Evolutionary conservation across 1,140 invertebrate species (phyloP), one percentile per base, ranked within the genome.

Genomic region (Odontomachus brunneus): DNA sequence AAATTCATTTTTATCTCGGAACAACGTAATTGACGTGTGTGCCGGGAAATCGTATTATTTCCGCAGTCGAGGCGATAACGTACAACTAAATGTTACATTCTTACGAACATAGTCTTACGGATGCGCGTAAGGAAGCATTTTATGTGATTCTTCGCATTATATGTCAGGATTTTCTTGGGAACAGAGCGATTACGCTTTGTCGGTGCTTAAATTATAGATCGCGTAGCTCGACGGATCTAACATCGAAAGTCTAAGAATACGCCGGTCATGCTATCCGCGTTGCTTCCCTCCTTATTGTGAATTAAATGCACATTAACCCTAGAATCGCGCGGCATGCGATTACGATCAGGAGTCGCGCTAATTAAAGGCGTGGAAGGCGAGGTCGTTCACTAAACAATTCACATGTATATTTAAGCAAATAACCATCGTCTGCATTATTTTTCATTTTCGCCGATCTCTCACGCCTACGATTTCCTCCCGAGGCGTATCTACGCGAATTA

Each of bases 271-370:
- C 65, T 67, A 67, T 44, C 11, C 22, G 33, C 33, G 19, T 19
- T 55, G 26, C 29, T 71, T 80, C 55, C 24, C 53, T 60, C 17
- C 26, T 24, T 82, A 72, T 63, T 87, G 82, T 83, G 84, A 86
- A 86, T 87, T 86, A 87, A 87, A 86, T 67, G 55, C 65, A 57
- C 80, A 57, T 78, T 86, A 86, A 87, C 48, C 73, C 65, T 83
- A 83, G 80, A 86, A 53, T 44, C 29, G 69, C 66, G 80, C 26
- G 69, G 71, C 59, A 53, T 38, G 73, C 55, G 85, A 87, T 87
- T 86, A 73, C 22, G 48, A 87, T 87, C 85, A 76, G 51, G 59
- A 85, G 80, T 86, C 72, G 59, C 57, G 72, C 57, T 86, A 87
- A 87, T 87, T 87, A 86, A 82, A 86, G 29, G 33, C 59, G 24